Percentiles rank a stretch among this genome's conserved stretches.
These are phyloP conservation scores for Drosophila colorata DNA, from an alignment of 2,888 invertebrate genomes.

Conservation along the genomic window DNA sequence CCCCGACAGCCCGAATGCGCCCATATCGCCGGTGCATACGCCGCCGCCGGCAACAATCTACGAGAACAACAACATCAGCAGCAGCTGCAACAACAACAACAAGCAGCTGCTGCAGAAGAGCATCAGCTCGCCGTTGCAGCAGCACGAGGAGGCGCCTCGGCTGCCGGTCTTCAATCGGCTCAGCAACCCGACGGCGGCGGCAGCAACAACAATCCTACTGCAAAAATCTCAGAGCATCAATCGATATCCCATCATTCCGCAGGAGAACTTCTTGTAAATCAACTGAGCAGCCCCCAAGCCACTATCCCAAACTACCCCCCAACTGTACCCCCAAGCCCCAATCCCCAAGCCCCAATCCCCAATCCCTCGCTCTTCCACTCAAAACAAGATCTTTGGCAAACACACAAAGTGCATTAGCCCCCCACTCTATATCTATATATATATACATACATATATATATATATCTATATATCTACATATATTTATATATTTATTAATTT, in stretches of 20 bases:
- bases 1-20: slow-evolving; percentile 84
- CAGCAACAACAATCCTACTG: slow-evolving; percentile 16
- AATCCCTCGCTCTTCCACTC: background rate
- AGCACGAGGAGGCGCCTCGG: slow-evolving; percentile 85
- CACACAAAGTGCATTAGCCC: too few species aligned
- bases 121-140: slow-evolving; percentile 68
- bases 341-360: too few species aligned
- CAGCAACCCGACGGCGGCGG: slow-evolving; percentile 85
- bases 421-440: background rate
- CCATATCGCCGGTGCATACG: slow-evolving; percentile 84
- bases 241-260: slow-evolving; percentile 26
- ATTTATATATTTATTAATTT: background rate
- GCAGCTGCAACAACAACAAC: background rate
- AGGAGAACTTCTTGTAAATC: slow-evolving; percentile 24
- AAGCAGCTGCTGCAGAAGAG: slow-evolving; percentile 81
- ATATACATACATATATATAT: background rate
- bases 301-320: too few species aligned
- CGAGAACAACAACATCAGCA: slow-evolving; percentile 33
- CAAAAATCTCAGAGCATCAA: slow-evolving; percentile 34
- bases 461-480: background rate
- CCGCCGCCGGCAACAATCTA: slow-evolving; percentile 76
- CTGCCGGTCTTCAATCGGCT: slow-evolving; percentile 93
- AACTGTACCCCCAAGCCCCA: too few species aligned
- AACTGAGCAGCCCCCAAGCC: too few species aligned
- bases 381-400: slow-evolving; percentile 5